A percentile compares a stretch with the other conserved stretches of the same genome.
Evolutionary conservation across 2,797 vertebrate genomes (phyloP).

Genomic region (Morelia viridis): DNA sequence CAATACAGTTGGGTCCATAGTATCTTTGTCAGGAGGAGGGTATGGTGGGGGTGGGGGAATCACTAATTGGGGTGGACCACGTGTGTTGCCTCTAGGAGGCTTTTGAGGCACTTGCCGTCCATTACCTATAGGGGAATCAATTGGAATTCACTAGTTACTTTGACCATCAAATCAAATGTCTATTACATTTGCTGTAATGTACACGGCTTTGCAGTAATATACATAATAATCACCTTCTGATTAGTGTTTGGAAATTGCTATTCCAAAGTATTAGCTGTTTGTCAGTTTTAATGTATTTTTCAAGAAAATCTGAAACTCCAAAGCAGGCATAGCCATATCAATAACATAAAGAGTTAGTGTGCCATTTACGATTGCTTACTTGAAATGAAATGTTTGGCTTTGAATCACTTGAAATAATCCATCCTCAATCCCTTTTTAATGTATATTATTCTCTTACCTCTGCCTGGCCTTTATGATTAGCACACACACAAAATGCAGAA

Average conservation of each 20-base stretch:
- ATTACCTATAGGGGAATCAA: conserved; percentile 78
- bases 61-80: conserved; percentile 74
- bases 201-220: neutral
- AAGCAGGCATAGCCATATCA: neutral
- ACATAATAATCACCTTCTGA: no score
- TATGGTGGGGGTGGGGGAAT: conserved; percentile 80
- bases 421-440: neutral
- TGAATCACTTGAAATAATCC: conserved; percentile 13
- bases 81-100: conserved; percentile 76
- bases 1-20: conserved; percentile 64
- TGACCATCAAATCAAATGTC: conserved; percentile 40
- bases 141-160: conserved; percentile 62
- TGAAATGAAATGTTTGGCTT: conserved; percentile 15
- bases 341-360: neutral
- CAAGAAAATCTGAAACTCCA: neutral
- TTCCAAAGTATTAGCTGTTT: neutral
- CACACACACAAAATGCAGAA: neutral
- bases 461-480: conserved; percentile 42
- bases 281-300: neutral
- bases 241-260: neutral
- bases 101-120: conserved; percentile 82
- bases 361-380: neutral
- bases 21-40: conserved; percentile 75
- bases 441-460: conserved; percentile 31
- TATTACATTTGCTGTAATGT: neutral